phyloP scores from a whole-genome alignment of 53 echinoderm and acorn worm species.

The Mesocentrotus franciscanus region DNA sequence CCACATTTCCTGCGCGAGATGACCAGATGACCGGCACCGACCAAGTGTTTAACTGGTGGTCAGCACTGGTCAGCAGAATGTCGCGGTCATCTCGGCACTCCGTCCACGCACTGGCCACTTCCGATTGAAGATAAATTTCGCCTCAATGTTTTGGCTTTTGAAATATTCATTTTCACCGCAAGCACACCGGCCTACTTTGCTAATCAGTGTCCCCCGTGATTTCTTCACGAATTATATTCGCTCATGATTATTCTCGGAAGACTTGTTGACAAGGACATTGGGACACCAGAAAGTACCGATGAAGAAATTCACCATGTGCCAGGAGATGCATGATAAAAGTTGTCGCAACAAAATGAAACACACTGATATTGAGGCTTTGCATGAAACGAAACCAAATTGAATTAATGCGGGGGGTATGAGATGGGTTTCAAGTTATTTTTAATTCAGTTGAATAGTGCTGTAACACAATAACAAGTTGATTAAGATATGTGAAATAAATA shows the following conservation, averaged over 20 bases:
- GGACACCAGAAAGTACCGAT: background rate
- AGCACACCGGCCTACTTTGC: constrained; percentile 26
- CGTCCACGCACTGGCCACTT: constrained; percentile 35
- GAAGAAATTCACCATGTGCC: background rate
- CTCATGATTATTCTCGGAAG: background rate
- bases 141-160: background rate
- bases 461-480: background rate
- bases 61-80: background rate
- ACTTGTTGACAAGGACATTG: background rate
- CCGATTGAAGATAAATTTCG: background rate
- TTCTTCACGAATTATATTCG: constrained; percentile 8
- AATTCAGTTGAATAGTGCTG: background rate
- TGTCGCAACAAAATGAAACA: background rate
- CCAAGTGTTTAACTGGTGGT: constrained; percentile 58
- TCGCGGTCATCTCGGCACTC: background rate
- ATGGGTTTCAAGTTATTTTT: background rate
- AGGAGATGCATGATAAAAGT: background rate
- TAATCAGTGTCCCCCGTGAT: background rate
- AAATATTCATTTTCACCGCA: constrained; percentile 60
- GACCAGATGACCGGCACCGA: constrained; percentile 10
- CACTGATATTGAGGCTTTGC: background rate
- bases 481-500: background rate
- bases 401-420: background rate
- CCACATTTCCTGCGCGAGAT: background rate
- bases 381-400: background rate